Evolutionary conservation across 2,888 invertebrate species (phyloP).

Genomic region (Philereme vetulata): DNA sequence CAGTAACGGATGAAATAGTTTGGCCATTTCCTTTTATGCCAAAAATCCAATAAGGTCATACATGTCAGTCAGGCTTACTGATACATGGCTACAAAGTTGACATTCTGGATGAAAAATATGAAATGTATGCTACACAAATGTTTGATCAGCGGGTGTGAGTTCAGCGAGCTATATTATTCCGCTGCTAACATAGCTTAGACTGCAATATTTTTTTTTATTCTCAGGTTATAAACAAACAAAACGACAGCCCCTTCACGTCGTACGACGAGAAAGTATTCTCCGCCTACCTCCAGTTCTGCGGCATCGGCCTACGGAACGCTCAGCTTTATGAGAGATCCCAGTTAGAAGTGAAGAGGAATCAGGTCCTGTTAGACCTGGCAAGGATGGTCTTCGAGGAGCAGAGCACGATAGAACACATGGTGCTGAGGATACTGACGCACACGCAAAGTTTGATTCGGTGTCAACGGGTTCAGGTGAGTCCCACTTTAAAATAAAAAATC

Average conservation of each 20-base stretch:
- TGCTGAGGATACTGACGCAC: constrained; percentile 95
- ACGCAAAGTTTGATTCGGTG: constrained; percentile 97
- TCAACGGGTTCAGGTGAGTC: constrained; percentile 93
- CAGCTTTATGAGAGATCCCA: constrained; percentile 97
- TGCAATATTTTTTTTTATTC: not conserved
- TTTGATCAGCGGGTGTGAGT: too few species aligned
- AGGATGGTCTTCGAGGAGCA: constrained; percentile 98
- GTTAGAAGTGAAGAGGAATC: constrained; percentile 95
- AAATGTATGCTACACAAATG: too few species aligned
- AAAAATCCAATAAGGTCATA: constrained; percentile 3
- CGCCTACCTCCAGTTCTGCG: constrained; percentile 97
- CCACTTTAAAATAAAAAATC: too few species aligned
- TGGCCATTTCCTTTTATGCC: constrained; percentile 7
- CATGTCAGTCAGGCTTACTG: constrained; percentile 4
- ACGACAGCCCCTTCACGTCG: constrained; percentile 91
- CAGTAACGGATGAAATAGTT: constrained; percentile 1
- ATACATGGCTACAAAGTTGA: not conserved
- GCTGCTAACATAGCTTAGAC: too few species aligned
- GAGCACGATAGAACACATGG: constrained; percentile 97
- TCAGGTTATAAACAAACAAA: constrained; percentile 95
- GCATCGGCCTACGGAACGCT: constrained; percentile 97
- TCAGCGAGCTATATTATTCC: too few species aligned
- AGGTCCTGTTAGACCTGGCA: constrained; percentile 94
- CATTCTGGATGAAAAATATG: too few species aligned
- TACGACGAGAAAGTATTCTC: constrained; percentile 96